Base-by-base conservation (phyloP, 2,888 invertebrate genomes). In the Drosophila sordidula region DNA sequence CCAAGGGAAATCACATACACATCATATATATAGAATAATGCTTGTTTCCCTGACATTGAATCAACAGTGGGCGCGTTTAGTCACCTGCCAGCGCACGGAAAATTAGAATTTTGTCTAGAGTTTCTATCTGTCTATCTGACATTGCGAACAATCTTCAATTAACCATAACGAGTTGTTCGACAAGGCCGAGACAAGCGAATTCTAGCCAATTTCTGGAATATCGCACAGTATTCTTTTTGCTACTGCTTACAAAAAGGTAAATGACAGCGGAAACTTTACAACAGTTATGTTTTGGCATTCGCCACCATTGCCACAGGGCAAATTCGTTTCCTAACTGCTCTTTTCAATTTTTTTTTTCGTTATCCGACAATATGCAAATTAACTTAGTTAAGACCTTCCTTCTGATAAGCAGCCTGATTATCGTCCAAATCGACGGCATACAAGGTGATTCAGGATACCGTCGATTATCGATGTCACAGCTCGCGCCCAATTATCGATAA, bases 111-210 rank as follows among this genome's bases (percentile, higher is more conserved):
- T 56, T 72, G 63, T 68, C 38, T 49, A 46, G 11, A 44, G 39
- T 50, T 51, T 62, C 41, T 51, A 44, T 49, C 44, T 46, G 63
- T 61, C 29, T 29, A 64, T 64, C 56, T 55, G 62, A 62, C 69
- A 70, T 61, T 62, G 44, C 39, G 18, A 72, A 76, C 87, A 86
- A 83, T 83, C 84, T 83, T 86, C 81, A 84, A 85, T 87, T 87
- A 87, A 80, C 70, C 44, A 62, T 75, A 63, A 84, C 71, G 62
- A 70, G 34, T 25, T 78, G 81, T 78, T 62, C 55, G 58, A 78
- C 78, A 77, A 62, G 73, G 73, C 55, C 56, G 59, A 79, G 58
- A 85, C 82, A 82, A 72, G 78, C 71, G 62, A 68, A 79, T 77
- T 74, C 68, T 63, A 54, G 51, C 59, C 73, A 81, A 85, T 79